These are phyloP conservation scores for Synanthedon myopaeformis DNA, from an alignment of 2,888 invertebrate genomes.

Conservation along the genomic window DNA sequence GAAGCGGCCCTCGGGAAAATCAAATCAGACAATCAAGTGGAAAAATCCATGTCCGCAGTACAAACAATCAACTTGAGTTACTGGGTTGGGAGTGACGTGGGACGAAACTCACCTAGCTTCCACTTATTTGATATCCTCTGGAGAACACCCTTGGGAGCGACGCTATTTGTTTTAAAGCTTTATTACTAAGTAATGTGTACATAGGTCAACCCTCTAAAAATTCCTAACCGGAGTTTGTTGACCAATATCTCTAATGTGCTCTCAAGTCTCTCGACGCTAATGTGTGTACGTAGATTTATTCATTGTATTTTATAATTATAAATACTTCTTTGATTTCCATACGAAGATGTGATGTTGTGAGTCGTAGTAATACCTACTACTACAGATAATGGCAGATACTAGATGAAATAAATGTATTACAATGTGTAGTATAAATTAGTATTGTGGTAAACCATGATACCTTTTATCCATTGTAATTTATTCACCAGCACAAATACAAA, in stretches of 20 bases:
- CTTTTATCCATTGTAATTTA: constrained; percentile 55
- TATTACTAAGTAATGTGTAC: constrained; percentile 70
- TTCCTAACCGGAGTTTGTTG: constrained; percentile 35
- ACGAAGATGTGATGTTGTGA: too few relatives aligned
- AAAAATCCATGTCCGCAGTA: constrained; percentile 65
- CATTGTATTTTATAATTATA: too few relatives aligned
- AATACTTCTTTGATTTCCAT: too few relatives aligned
- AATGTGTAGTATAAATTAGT: constrained; percentile 28
- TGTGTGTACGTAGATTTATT: neutral
- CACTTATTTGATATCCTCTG: constrained; percentile 46
- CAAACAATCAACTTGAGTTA: constrained; percentile 69
- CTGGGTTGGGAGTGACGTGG: constrained; percentile 49
- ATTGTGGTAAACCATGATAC: constrained; percentile 28
- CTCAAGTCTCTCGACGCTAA: neutral
- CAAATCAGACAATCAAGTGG: constrained; percentile 71
- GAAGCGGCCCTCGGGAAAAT: constrained; percentile 48
- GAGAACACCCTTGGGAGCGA: constrained; percentile 33
- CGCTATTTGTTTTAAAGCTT: constrained; percentile 69
- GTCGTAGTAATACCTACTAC: too few relatives aligned
- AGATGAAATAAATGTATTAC: too few relatives aligned
- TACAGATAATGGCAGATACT: too few relatives aligned
- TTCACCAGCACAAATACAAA: constrained; percentile 57
- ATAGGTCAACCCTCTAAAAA: constrained; percentile 68
- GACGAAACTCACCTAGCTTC: constrained; percentile 27
- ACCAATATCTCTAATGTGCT: constrained; percentile 60